These are phyloP conservation scores for Psilopogon haemacephalus DNA, from an alignment of 2,113 vertebrate genomes.

Conservation along the genomic window DNA sequence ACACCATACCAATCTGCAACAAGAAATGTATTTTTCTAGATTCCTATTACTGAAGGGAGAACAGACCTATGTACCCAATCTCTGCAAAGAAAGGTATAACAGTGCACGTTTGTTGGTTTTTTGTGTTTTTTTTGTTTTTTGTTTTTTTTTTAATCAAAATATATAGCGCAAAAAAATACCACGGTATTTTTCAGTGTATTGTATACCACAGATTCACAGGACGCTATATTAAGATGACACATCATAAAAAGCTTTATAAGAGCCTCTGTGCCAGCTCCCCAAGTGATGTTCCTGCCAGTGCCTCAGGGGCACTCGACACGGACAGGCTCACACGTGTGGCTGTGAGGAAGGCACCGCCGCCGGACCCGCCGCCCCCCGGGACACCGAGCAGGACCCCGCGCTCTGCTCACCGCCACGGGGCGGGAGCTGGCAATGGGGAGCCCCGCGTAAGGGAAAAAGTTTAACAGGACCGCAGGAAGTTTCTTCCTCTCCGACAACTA, in stretches of 20 bases:
- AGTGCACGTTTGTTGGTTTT: too few relatives aligned
- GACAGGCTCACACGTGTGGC: fast-evolving
- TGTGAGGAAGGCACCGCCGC: too few relatives aligned
- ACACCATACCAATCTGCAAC: background rate
- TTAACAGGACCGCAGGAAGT: background rate
- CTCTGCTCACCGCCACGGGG: background rate
- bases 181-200: background rate
- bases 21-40: background rate
- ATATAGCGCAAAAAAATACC: fast-evolving
- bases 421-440: background rate
- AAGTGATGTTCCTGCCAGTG: fast-evolving
- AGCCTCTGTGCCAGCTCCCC: background rate
- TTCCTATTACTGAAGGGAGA: background rate
- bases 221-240: background rate
- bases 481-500: fast-evolving
- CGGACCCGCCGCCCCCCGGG: too few relatives aligned
- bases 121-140: too few relatives aligned
- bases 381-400: background rate
- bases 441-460: fast-evolving
- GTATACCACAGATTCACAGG: too few relatives aligned
- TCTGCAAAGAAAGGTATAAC: background rate
- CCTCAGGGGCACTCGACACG: background rate
- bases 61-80: background rate
- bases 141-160: too few relatives aligned
- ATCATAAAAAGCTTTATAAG: fast-evolving